Conservation (phyloP, 2,113 vertebrate species). For the Lasiurus cinereus region DNA sequence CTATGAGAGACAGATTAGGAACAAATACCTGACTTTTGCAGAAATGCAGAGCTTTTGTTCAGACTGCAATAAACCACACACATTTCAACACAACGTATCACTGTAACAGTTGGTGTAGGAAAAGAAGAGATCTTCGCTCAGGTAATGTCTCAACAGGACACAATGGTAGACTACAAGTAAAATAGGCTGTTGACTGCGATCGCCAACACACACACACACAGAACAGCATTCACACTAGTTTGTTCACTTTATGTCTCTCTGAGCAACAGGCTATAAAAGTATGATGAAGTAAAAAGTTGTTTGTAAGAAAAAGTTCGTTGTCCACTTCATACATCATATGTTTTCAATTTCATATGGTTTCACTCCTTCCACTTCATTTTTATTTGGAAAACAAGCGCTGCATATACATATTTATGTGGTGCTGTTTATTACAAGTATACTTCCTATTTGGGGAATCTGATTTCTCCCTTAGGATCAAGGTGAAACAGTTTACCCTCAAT, state of each 20-base stretch:
- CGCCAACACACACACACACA: conserved; percentile 86
- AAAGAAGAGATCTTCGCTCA: conserved; percentile 74
- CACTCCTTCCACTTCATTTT: conserved; percentile 61
- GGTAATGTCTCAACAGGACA: conserved; percentile 81
- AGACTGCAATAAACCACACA: conserved; percentile 83
- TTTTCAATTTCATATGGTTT: conserved; percentile 78
- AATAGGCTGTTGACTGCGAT: conserved; percentile 74
- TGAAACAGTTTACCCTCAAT: conserved; percentile 68
- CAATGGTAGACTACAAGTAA: conserved; percentile 79
- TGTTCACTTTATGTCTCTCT: conserved; percentile 79
- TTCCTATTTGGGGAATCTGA: conserved; percentile 65
- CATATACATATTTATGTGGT: conserved; percentile 21
- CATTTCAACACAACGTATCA: conserved; percentile 85
- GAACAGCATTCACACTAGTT: conserved; percentile 84
- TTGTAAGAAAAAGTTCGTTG: conserved; percentile 70
- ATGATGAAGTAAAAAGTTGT: conserved; percentile 74
- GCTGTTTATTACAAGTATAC: conserved; percentile 49
- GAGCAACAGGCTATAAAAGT: conserved; percentile 86
- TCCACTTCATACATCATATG: conserved; percentile 58
- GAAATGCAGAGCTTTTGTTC: conserved; percentile 84
- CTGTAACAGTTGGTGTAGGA: conserved; percentile 79
- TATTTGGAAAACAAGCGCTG: conserved; percentile 75
- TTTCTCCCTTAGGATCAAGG: conserved; percentile 66
- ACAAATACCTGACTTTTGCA: conserved; percentile 85
- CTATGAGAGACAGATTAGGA: conserved; percentile 86